Base-by-base conservation (phyloP, 1,140 invertebrate species). In the Drosophila micromelanica region DNA sequence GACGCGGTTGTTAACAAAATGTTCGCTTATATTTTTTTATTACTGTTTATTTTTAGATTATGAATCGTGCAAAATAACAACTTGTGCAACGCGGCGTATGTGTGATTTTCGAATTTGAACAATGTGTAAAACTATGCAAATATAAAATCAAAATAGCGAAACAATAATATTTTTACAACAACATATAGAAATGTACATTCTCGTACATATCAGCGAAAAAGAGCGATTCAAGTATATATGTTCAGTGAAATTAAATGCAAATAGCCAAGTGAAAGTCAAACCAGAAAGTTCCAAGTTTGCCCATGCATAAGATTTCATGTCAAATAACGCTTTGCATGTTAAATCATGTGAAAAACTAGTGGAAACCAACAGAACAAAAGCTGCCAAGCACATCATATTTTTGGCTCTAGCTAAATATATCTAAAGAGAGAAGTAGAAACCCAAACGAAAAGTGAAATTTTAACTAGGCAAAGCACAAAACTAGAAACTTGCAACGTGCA, bases 261-360 rank as follows among this genome's bases (percentile, higher is more conserved):
- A 15, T 5, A 37, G 17, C 32, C 7, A 40, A 67, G 51, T 55
- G 56, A 52, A 70, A 73, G 42, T 55, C 35, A 2, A 13, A 2
- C 38, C 5, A 17, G n/a, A 32, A 52, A 45, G 23, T 20, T 13
- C 13, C 54, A 73, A 52, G 11, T 73, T 61, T 30, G 37, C 45
- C 20, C 62, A 57, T 51, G 64, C 71, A 69, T 51, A 37, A 42
- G 37, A 51, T 45, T 43, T 65, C 43, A 48, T 37, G 12, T 59
- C 35, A 55, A 77, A 77, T 69, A 59, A 46, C 38, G 32, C 63
- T 77, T 69, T 77, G 71, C 74, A 70, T 69, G 74, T 77, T 69
- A 63, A 77, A 77, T 70, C 75, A 74, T 74, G 75, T 60, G 64
- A 69, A 74, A 74, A 77, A 77, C 75, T 77, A 77, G 75, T 54